Conservation (phyloP, 64 coral and sea anemone genomes). For the Pachyseris speciosa region DNA sequence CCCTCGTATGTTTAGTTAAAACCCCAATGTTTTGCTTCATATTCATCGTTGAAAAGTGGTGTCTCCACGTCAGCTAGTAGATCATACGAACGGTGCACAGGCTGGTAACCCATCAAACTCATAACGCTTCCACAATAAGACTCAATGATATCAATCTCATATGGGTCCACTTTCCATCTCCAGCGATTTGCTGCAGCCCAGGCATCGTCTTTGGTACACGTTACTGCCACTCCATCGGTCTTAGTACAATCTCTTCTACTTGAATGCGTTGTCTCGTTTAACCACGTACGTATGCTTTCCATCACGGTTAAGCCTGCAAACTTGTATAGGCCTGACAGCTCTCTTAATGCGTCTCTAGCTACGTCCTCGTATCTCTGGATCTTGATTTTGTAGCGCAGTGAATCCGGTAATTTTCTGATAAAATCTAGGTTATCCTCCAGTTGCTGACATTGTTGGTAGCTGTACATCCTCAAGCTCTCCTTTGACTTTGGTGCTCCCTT, state of each 20-base stretch:
- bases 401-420: constrained; percentile 4
- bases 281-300: constrained; percentile 4
- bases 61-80: not conserved
- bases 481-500: not conserved
- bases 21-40: constrained; percentile 18
- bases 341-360: not conserved
- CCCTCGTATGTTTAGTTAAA: too few species aligned
- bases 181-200: constrained; percentile 21
- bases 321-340: constrained; percentile 6
- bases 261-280: constrained; percentile 30
- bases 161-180: constrained; percentile 40
- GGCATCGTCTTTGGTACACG: constrained; percentile 19
- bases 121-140: constrained; percentile 13
- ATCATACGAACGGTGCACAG: not conserved
- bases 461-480: not conserved
- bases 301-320: constrained; percentile 29
- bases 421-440: constrained; percentile 30
- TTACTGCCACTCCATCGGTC: not conserved
- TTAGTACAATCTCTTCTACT: not conserved
- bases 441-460: constrained; percentile 35
- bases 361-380: constrained; percentile 28
- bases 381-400: not conserved
- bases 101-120: constrained; percentile 13
- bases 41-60: constrained; percentile 15
- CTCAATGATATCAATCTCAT: constrained; percentile 41